A percentile compares a stretch with the other conserved stretches of the same genome.
phyloP scores from a whole-genome alignment of 2,797 vertebrate genomes.

The Mallotus villosus region DNA sequence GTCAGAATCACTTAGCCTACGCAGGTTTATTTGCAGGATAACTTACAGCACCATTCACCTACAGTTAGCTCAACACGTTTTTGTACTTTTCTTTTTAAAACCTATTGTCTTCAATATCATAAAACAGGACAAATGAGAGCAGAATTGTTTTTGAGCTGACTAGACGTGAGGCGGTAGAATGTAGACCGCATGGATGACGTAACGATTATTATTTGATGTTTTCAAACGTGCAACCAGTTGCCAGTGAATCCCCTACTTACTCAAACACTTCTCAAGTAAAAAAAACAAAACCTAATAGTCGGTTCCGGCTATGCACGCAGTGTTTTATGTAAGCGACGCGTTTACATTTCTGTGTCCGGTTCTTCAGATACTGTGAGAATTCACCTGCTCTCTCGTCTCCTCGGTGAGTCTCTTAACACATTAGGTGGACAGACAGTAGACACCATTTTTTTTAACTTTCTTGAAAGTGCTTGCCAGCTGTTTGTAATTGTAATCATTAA shows the following conservation, averaged over 20 bases:
- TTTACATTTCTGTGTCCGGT: background rate
- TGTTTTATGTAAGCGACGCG: background rate
- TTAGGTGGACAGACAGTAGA: background rate
- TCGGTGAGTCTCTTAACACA: background rate
- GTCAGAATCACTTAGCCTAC: background rate
- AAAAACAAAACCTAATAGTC: too few relatives aligned
- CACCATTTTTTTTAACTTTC: background rate
- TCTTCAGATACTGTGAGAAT: background rate
- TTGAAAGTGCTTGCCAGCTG: background rate
- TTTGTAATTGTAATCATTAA: background rate
- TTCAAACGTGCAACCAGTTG: background rate
- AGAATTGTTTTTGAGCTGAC: background rate
- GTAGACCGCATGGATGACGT: background rate
- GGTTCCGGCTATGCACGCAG: background rate
- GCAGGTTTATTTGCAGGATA: background rate
- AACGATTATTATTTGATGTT: background rate
- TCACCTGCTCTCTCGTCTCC: background rate
- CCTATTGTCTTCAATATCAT: too few relatives aligned
- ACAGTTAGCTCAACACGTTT: too few relatives aligned
- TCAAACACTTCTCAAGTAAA: background rate
- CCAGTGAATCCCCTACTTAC: conserved; percentile 9
- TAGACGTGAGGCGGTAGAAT: background rate
- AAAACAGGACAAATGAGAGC: background rate
- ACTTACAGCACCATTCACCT: background rate
- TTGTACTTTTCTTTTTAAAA: too few relatives aligned